Base-by-base conservation (phyloP, 2,888 invertebrate genomes). In the Dasysyrphus albostriatus region DNA sequence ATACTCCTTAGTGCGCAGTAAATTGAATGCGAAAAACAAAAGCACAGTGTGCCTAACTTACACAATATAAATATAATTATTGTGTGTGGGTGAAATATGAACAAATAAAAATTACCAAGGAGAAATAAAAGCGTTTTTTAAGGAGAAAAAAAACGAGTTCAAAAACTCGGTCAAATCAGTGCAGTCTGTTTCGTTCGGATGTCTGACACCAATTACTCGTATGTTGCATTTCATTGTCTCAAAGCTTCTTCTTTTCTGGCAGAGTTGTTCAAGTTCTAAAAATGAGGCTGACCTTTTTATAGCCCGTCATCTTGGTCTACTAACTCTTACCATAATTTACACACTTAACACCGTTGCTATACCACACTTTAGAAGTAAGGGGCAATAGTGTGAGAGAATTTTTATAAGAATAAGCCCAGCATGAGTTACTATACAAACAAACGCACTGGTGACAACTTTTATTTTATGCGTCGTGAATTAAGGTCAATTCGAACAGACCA, bases 161-260 rank as follows among this genome's bases (percentile, higher is more conserved):
- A 34, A 54, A 73, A 81, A 85, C 76, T 85, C 72, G 81, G 84
- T 69, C 84, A 85, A 85, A 67, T 85, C 61, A 77, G 54, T 39
- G 51, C 73, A 69, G 39, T 47, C 73, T 54, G 47, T 49, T 63
- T 63, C 3, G 10, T 8, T 29, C 9, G 7, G 0, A 44, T 10
- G 51, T 69, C 61, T 69, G 58, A 47, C 61, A 63, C 72, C 65
- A 84, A 76, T 80, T 81, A n/a, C n/a, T n/a, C n/a, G n/a, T n/a
- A 76, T 67, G 59, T 58, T 80, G 63, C 65, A 49, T 54, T 61
- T 73, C n/a, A 47, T 49, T 59, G 32, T 14, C 58, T 16, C 58
- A 24, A 16, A 7, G 3, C 7, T 42, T 56, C n/a, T 24, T 16
- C 32, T 34, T 56, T 37, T 76, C n/a, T 76, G 37, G 29, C 8